Evolutionary conservation across 2,797 vertebrate species (phyloP).

Genomic region (Synaphobranchus kaupii): DNA sequence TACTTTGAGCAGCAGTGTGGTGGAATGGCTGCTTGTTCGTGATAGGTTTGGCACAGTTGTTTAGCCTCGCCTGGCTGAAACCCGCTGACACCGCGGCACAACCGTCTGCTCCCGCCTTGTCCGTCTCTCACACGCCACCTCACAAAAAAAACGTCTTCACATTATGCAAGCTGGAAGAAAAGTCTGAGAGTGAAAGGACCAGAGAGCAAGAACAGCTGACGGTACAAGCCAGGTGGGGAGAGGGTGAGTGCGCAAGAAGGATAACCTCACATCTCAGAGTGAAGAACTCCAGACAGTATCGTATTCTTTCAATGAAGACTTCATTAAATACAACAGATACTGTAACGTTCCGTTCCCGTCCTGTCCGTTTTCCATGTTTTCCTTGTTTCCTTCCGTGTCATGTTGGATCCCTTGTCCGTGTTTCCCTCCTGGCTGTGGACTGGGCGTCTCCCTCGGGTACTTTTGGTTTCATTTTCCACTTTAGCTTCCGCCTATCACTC

Average conservation of each 20-base stretch:
- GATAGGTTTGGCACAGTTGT: slow-evolving; percentile 56
- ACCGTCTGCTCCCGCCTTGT: slow-evolving; percentile 58
- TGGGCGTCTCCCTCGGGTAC: too few species aligned
- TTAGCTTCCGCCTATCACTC: too few species aligned
- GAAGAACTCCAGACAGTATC: background rate
- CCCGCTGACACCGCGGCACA: slow-evolving; percentile 62
- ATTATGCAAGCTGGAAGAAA: background rate
- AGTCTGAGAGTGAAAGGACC: background rate
- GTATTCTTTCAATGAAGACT: background rate
- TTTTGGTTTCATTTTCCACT: too few species aligned
- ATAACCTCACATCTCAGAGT: background rate
- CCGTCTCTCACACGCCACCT: slow-evolving; percentile 46
- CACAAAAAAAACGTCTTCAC: background rate
- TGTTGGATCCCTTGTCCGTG: too few species aligned
- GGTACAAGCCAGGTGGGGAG: background rate
- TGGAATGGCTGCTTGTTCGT: slow-evolving; percentile 56
- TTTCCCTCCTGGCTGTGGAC: too few species aligned
- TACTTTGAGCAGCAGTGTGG: slow-evolving; percentile 60
- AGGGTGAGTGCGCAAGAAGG: background rate
- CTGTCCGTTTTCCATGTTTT: too few species aligned
- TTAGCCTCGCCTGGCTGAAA: slow-evolving; percentile 54
- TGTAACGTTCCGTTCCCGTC: too few species aligned
- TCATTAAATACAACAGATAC: background rate
- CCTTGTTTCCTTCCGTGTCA: too few species aligned
- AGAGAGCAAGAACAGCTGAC: background rate